These are phyloP conservation scores for Hippocampus comes DNA, from an alignment of 2,113 vertebrate species.

Conservation along the genomic window DNA sequence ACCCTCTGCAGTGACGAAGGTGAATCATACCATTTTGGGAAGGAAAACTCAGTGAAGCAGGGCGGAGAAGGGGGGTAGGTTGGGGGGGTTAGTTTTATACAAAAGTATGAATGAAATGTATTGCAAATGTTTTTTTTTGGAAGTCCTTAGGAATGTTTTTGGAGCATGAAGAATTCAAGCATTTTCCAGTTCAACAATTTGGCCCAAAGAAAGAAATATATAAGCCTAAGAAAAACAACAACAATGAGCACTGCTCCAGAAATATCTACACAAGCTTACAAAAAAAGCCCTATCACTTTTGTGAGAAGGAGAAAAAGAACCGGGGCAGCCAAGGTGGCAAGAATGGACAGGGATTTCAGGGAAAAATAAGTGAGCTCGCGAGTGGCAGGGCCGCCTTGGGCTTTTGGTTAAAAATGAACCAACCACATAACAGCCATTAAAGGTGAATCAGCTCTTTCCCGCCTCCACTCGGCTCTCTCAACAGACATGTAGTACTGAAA, in stretches of 20 bases:
- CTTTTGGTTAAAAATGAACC: background rate
- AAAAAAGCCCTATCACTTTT: slow-evolving; percentile 4
- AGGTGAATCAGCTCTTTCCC: slow-evolving; percentile 29
- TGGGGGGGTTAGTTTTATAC: background rate
- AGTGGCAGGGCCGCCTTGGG: background rate
- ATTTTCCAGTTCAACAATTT: slow-evolving; percentile 72
- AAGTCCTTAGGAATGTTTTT: slow-evolving; percentile 38
- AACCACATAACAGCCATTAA: slow-evolving; percentile 31
- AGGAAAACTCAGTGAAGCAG: background rate
- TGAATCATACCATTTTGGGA: slow-evolving; percentile 10
- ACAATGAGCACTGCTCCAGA: slow-evolving; percentile 11
- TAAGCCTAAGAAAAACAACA: slow-evolving; percentile 21
- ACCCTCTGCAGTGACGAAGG: background rate
- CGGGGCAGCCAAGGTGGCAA: slow-evolving; percentile 18
- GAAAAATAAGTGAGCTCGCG: slow-evolving; percentile 6
- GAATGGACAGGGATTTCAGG: slow-evolving; percentile 11
- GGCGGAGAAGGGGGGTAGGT: background rate
- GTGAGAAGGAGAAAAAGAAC: slow-evolving; percentile 5
- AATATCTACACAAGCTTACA: slow-evolving; percentile 5
- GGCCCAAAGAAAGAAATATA: slow-evolving; percentile 37
- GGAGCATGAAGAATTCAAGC: slow-evolving; percentile 67
- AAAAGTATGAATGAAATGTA: background rate
- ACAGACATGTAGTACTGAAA: slow-evolving; percentile 68
- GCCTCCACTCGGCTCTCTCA: background rate
- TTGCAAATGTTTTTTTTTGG: background rate